A percentile compares a stretch with the other conserved stretches of the same genome.
These are phyloP conservation scores for Muscicapa adusta DNA, from an alignment of 2,113 vertebrate genomes.

Conservation along the genomic window DNA sequence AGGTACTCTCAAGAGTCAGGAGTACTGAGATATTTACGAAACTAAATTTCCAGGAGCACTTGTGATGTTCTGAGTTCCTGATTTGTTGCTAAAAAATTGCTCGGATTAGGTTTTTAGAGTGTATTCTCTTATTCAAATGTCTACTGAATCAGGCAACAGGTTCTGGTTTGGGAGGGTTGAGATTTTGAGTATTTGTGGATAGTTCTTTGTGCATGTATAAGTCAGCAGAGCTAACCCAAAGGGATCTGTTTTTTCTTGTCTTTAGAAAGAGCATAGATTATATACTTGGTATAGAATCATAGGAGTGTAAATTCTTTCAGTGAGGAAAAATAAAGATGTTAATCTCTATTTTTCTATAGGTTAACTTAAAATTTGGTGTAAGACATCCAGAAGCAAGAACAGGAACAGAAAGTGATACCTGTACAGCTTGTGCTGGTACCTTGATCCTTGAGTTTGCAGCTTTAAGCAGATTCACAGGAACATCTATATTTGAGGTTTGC, in stretches of 20 bases:
- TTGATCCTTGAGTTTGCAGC: conserved; percentile 98
- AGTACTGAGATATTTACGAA: not conserved
- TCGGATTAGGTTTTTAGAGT: not conserved
- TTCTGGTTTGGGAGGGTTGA: not conserved
- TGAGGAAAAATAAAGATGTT: not conserved
- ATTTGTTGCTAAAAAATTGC: not conserved
- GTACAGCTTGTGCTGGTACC: conserved; percentile 96
- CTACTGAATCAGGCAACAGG: not conserved
- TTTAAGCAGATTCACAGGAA: conserved; percentile 94
- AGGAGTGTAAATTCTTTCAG: not conserved
- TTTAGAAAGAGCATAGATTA: not conserved
- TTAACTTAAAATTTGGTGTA: conserved; percentile 92
- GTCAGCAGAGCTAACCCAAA: not conserved
- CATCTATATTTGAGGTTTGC: conserved; percentile 93
- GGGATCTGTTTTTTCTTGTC: not conserved
- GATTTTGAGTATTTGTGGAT: not conserved
- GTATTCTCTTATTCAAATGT: not conserved
- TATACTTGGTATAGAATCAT: not conserved
- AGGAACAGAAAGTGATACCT: conserved; percentile 96
- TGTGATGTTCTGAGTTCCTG: not conserved
- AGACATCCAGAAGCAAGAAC: conserved; percentile 91
- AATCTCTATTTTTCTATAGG: conserved; percentile 66
- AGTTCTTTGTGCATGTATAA: not conserved
- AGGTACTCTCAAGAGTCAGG: not conserved
- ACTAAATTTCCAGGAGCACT: not conserved